phyloP scores from a whole-genome alignment of 2,113 vertebrate genomes.

The Emydura subglobosa region DNA sequence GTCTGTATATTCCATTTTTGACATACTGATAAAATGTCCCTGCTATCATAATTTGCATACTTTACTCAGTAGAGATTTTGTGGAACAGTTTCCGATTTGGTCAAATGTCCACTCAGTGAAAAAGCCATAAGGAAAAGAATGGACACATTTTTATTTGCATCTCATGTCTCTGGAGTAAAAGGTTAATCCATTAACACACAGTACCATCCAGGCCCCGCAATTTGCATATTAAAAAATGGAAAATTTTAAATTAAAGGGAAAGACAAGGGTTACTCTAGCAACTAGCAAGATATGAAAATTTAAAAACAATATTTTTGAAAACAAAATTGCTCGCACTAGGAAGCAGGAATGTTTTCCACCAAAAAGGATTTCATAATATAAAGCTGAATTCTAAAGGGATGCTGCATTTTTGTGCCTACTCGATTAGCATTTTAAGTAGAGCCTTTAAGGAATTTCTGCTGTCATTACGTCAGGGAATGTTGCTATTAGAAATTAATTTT shows the following conservation, averaged over 20 bases:
- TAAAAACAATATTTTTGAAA: constrained; percentile 38
- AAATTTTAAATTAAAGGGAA: constrained; percentile 16
- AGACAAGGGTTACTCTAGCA: constrained; percentile 18
- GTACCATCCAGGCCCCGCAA: constrained; percentile 15
- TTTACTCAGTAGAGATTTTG: neutral
- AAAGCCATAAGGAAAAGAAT: neutral
- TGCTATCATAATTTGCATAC: neutral
- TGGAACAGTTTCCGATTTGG: neutral
- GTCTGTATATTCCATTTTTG: neutral
- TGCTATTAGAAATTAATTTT: neutral
- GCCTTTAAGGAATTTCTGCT: neutral
- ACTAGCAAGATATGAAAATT: constrained; percentile 17
- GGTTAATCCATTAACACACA: constrained; percentile 33
- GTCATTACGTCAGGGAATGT: neutral
- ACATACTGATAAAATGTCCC: neutral
- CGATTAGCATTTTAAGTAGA: constrained; percentile 11
- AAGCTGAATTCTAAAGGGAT: constrained; percentile 9
- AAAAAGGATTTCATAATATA: constrained; percentile 37
- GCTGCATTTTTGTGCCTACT: neutral
- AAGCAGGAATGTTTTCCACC: constrained; percentile 43
- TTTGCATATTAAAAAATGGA: constrained; percentile 35
- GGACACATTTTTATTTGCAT: constrained; percentile 40
- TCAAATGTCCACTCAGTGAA: neutral
- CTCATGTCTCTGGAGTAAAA: constrained; percentile 35
- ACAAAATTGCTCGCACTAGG: constrained; percentile 44